phyloP scores from a whole-genome alignment of 2,113 vertebrate genomes.

The Boulengeromyrus knoepffleri region DNA sequence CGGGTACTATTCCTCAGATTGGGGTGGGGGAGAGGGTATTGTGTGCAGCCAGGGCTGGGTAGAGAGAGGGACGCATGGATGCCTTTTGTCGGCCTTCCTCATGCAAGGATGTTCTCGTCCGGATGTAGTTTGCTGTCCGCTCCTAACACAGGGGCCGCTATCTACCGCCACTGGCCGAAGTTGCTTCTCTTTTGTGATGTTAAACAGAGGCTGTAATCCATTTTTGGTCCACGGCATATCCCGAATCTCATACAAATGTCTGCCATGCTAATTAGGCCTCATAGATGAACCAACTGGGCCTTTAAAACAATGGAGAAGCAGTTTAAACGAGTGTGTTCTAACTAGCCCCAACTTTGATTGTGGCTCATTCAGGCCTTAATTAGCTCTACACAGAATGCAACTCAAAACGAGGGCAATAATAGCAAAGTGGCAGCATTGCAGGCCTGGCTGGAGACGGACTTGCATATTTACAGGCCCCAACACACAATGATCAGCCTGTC shows the following conservation, averaged over 20 bases:
- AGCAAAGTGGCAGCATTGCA: conserved; percentile 30
- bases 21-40: background rate
- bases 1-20: background rate
- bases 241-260: background rate
- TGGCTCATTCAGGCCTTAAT: background rate
- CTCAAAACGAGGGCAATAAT: background rate
- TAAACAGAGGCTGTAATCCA: conserved; percentile 5
- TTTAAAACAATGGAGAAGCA: background rate
- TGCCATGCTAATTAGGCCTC: conserved; percentile 5
- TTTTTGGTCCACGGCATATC: background rate
- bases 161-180: background rate
- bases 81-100: background rate
- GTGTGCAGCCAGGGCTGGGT: background rate
- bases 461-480: conserved; percentile 48
- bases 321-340: background rate
- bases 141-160: background rate
- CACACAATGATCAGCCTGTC: conserved; percentile 56
- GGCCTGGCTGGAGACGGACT: conserved; percentile 52
- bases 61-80: background rate
- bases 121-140: background rate
- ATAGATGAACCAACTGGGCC: background rate
- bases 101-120: background rate
- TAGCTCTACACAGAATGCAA: background rate
- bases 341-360: background rate
- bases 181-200: background rate